These are phyloP conservation scores for Porites australiensis DNA, from an alignment of 64 coral and sea anemone genomes.

Conservation along the genomic window DNA sequence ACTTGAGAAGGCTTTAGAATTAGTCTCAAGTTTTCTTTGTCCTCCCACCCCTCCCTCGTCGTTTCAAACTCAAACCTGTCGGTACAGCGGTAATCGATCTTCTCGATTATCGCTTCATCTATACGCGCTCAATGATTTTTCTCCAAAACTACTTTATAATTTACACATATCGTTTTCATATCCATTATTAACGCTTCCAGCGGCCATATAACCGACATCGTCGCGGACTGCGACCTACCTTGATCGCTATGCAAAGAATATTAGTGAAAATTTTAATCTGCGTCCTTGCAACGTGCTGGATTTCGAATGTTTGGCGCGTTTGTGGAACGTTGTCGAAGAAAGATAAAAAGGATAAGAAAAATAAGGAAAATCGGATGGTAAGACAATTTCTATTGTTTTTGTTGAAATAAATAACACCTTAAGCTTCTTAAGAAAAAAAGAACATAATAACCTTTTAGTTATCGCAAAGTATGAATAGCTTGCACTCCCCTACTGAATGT, in stretches of 20 bases:
- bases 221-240: neutral
- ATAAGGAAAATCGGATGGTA: slow-evolving; percentile 2
- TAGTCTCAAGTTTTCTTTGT: too few species aligned
- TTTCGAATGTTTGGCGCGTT: slow-evolving; percentile 4
- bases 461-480: too few species aligned
- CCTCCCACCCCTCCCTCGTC: neutral
- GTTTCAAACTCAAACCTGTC: neutral
- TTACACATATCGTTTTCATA: neutral
- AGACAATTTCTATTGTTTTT: slow-evolving; percentile 6
- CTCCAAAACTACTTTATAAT: too few species aligned
- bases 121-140: neutral
- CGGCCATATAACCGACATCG: neutral
- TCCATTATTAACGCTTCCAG: neutral
- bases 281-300: neutral
- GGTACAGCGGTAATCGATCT: neutral
- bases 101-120: neutral
- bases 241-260: neutral
- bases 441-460: too few species aligned
- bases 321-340: slow-evolving; percentile 30
- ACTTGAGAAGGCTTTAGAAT: too few species aligned
- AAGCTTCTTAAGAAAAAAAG: neutral
- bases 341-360: slow-evolving; percentile 22
- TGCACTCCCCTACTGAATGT: too few species aligned
- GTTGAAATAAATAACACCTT: neutral
- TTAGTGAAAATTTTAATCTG: neutral